Evolutionary conservation across 2,113 vertebrate species (phyloP), one percentile per base, ranked within the genome.

Genomic region (Lamprotornis superbus): DNA sequence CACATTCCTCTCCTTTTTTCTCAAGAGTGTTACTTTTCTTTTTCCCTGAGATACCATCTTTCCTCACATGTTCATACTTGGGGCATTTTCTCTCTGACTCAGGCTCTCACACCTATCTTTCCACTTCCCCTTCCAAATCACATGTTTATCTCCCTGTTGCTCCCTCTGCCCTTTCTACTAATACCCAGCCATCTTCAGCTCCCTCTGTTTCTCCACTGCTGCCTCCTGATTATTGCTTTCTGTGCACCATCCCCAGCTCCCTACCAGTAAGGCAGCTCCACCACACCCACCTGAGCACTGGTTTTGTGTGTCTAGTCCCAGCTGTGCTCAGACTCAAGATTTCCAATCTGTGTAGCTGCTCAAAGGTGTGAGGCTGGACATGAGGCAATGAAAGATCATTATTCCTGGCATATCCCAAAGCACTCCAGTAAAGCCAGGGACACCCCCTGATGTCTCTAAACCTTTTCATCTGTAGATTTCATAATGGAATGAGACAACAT

Each of bases 401-500:
- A 73, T 30, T 63, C 25, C 71, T 56, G 42, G 63, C 67, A 68
- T 1, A 15, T 19, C 40, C 44, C 46, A 64, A 33, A 73, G 35
- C 28, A 52, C 44, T 33, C 11, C 50, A 53, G n/a, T 11, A 47
- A 76, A 63, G 37, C 14, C 21, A 65, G 22, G 27, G 46, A 63
- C 33, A 64, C 2, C 11, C 7, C 24, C 7, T 37, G 37, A 88
- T 77, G 53, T 79, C 80, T 91, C 24, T 40, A 89, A 80, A 78
- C 56, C 11, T 76, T 70, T 67, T 79, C 70, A 91, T 18, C 39
- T 93, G 63, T 74, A 75, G 79, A 75, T 23, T 84, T 42, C 2
- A 1, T 87, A 97, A 94, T 77, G 60, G 87, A 93, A 89, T 2
- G 22, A 89, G 83, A 97, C 78, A 95, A 94, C 20, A 59, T 50